Conservation (phyloP, 2,888 invertebrate species). For the Temnothorax rugatulus region DNA sequence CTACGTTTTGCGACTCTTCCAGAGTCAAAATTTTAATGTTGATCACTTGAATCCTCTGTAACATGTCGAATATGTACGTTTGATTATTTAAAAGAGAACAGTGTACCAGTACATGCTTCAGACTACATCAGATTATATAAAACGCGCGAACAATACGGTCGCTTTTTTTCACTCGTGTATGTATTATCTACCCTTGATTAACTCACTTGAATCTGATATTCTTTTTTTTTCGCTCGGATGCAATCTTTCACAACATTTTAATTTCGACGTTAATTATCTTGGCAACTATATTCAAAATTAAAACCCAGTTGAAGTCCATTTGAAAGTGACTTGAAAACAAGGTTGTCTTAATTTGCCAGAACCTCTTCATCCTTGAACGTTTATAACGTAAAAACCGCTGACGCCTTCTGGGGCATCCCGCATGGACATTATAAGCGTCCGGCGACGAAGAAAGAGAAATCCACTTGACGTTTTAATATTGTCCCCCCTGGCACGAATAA, state of each 20-base stretch:
- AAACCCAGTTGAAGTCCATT: constrained; percentile 22
- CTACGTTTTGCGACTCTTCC: constrained; percentile 25
- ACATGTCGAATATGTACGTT: not conserved
- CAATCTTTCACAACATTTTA: constrained; percentile 28
- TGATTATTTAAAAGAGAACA: not conserved
- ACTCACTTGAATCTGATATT: not conserved
- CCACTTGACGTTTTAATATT: constrained; percentile 54
- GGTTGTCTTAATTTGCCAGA: constrained; percentile 55
- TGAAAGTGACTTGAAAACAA: constrained; percentile 44
- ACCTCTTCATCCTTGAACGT: constrained; percentile 50
- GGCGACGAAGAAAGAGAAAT: constrained; percentile 60
- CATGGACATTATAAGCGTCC: constrained; percentile 40
- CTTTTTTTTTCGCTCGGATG: not conserved
- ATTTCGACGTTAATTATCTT: constrained; percentile 46
- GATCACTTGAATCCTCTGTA: not conserved
- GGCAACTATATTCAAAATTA: constrained; percentile 44
- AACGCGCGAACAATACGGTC: not conserved
- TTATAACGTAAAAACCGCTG: constrained; percentile 52
- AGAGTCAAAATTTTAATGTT: constrained; percentile 26
- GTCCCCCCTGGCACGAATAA: constrained; percentile 71
- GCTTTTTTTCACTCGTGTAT: not conserved
- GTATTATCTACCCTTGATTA: constrained; percentile 19
- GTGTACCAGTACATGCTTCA: not conserved
- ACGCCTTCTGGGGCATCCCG: constrained; percentile 47
- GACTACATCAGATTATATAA: not conserved